phyloP scores from a whole-genome alignment of 64 coral and sea anemone species.

The Acropora yongei region DNA sequence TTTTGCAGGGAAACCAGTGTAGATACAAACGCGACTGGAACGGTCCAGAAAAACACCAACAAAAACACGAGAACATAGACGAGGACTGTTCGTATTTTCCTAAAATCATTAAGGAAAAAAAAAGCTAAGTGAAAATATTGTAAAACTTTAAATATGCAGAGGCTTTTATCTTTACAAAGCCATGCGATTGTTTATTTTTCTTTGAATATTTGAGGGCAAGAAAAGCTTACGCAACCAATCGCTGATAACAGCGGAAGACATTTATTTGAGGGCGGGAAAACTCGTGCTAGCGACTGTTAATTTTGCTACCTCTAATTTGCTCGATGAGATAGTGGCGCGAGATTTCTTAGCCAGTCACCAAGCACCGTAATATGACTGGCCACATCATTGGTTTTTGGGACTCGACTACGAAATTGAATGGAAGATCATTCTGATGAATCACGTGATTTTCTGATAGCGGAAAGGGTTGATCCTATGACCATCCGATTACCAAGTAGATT shows the following conservation, averaged over 20 bases:
- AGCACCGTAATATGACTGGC: background rate
- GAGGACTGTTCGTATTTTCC: conserved; percentile 54
- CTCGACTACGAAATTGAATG: too few relatives aligned
- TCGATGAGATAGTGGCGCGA: background rate
- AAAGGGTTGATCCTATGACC: too few relatives aligned
- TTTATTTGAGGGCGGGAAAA: background rate
- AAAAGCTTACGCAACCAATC: background rate
- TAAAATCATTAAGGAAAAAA: conserved; percentile 28
- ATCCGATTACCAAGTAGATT: too few relatives aligned
- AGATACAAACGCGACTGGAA: conserved; percentile 88
- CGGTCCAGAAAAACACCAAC: conserved; percentile 89
- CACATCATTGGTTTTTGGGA: background rate
- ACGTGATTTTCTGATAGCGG: too few relatives aligned
- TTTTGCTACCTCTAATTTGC: too few relatives aligned
- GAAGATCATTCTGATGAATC: too few relatives aligned
- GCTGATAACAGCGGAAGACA: too few relatives aligned
- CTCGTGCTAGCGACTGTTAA: background rate
- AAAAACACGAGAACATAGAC: conserved; percentile 61
- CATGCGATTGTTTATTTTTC: too few relatives aligned
- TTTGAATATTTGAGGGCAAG: too few relatives aligned
- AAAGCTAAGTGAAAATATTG: background rate
- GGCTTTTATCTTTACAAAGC: too few relatives aligned
- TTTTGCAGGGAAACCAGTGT: conserved; percentile 81
- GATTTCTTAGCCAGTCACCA: background rate
- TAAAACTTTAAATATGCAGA: too few relatives aligned